These are phyloP conservation scores for Aphelenchoides fujianensis DNA, from an alignment of 1,140 invertebrate genomes.

Conservation along the genomic window DNA sequence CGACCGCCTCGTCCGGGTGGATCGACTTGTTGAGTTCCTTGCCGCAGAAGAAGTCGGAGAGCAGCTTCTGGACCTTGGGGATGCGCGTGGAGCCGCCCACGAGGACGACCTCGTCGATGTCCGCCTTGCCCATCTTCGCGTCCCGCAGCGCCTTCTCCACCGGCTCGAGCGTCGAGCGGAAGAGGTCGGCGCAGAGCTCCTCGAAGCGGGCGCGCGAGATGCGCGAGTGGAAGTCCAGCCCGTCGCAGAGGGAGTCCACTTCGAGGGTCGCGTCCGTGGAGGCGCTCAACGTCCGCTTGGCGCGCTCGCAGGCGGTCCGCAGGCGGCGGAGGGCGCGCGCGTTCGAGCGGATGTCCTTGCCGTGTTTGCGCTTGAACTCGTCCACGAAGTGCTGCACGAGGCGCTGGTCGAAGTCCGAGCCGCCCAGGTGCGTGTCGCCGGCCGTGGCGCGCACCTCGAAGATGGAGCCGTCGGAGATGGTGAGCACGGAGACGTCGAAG, in stretches of 20 bases:
- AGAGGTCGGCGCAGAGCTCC: conserved; percentile 87
- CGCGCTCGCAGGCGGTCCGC: conserved; percentile 87
- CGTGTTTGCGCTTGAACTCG: conserved; percentile 95
- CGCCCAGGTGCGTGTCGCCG: conserved; percentile 94
- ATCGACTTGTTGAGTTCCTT: conserved; percentile 89
- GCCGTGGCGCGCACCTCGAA: conserved; percentile 89
- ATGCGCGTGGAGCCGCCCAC: conserved; percentile 98
- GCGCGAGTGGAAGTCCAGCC: conserved; percentile 91
- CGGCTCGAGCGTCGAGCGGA: conserved; percentile 81
- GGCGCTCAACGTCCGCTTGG: conserved; percentile 88
- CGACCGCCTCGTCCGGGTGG: conserved; percentile 65
- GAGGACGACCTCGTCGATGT: conserved; percentile 89
- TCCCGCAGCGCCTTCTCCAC: conserved; percentile 89
- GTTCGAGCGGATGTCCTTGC: conserved; percentile 78
- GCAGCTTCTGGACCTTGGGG: conserved; percentile 87
- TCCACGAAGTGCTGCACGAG: conserved; percentile 93
- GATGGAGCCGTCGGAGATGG: conserved; percentile 85
- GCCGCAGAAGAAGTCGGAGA: conserved; percentile 76
- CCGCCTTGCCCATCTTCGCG: conserved; percentile 85
- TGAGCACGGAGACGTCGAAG: conserved; percentile 91
- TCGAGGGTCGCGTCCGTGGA: conserved; percentile 87
- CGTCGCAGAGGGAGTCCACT: conserved; percentile 91
- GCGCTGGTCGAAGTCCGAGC: conserved; percentile 93
- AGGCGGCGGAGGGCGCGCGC: conserved; percentile 84
- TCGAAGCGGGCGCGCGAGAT: conserved; percentile 91